Percentiles rank a stretch among this genome's conserved stretches.
phyloP scores from a whole-genome alignment of 2,113 vertebrate genomes.

The Chroicocephalus ridibundus region DNA sequence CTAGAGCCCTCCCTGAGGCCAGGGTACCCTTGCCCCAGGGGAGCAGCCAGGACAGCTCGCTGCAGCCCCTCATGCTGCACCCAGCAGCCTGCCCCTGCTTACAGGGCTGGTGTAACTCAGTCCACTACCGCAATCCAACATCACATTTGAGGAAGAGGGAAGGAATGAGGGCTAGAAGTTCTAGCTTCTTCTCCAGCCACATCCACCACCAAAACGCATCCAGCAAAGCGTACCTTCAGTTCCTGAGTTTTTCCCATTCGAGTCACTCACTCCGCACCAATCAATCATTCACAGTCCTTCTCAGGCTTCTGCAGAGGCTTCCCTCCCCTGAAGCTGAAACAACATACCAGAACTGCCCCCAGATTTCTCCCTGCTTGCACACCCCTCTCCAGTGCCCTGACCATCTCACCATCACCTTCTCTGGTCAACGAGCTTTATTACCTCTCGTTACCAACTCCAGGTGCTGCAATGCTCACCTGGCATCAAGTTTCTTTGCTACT shows the following conservation, averaged over 20 bases:
- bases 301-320: not conserved
- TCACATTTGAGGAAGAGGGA: fast-evolving
- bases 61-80: not conserved
- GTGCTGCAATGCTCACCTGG: not conserved
- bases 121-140: no score
- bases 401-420: not conserved
- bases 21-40: not conserved
- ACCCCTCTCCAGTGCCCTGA: fast-evolving
- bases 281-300: fast-evolving
- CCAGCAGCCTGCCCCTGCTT: not conserved
- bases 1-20: fast-evolving
- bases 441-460: not conserved
- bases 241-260: not conserved
- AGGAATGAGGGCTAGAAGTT: fast-evolving
- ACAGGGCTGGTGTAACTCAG: not conserved
- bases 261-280: not conserved
- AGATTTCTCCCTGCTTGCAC: fast-evolving
- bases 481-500: not conserved
- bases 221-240: not conserved
- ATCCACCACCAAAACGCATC: not conserved
- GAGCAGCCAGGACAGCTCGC: no score
- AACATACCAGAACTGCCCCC: fast-evolving
- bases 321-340: not conserved
- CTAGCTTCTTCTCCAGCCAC: not conserved
- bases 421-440: fast-evolving